phyloP scores from a whole-genome alignment of 2,888 invertebrate genomes.

The Cheilosia scutellata region DNA sequence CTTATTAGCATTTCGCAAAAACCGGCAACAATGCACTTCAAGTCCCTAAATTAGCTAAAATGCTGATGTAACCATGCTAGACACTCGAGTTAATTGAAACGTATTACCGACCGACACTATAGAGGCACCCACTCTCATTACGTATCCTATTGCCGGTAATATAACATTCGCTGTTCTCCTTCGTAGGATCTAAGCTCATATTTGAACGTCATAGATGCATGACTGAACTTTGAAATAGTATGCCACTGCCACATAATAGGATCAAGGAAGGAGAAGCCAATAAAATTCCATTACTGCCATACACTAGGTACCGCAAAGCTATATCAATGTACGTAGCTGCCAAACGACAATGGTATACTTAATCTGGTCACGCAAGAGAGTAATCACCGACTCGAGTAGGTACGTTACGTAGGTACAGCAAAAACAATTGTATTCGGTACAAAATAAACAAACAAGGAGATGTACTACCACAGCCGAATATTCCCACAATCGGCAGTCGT shows the following conservation, averaged over 20 bases:
- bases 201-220: neutral
- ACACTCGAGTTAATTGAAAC: neutral
- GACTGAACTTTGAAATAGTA: slow-evolving; percentile 2
- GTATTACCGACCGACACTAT: no score
- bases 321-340: neutral
- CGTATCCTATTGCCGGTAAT: neutral
- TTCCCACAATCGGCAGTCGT: neutral
- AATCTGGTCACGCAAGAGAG: slow-evolving; percentile 7
- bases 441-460: neutral
- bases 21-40: no score
- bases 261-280: neutral
- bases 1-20: no score
- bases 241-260: neutral
- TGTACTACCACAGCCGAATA: neutral
- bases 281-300: slow-evolving; percentile 9
- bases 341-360: neutral
- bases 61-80: no score
- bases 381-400: neutral
- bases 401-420: neutral
- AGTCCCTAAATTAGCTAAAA: no score
- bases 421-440: neutral
- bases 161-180: neutral
- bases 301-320: neutral
- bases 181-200: neutral
- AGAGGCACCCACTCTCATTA: neutral